Evolutionary conservation across 2,113 vertebrate genomes (phyloP), one percentile per base, ranked within the genome.

Genomic region (Boulengeromyrus knoepffleri): DNA sequence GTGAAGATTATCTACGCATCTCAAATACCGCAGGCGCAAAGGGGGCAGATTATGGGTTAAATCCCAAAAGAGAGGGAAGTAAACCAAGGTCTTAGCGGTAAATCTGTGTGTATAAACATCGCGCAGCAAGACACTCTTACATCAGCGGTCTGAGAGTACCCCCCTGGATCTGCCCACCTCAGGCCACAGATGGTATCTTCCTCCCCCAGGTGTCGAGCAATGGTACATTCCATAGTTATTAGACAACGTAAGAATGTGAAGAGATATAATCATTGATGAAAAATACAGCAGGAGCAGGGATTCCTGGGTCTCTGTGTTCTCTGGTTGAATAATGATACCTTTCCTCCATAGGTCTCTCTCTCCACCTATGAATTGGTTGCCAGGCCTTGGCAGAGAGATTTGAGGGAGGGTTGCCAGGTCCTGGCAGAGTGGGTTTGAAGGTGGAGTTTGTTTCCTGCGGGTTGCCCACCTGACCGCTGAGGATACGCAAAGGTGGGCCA

Each of bases 401-500:
- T 77, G 70, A 77, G 31, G 12, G 0, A 17, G 70, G 31, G 31
- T 77, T 77, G 58, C 62, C 62, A 70, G 74, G 74, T 80, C 36
- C 74, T 42, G 31, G 74, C 74, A 39, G 31, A 19, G 36, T 1
- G 2, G 74, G 31, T 80, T 42, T 42, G 74, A 80, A n/a, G 74
- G 74, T 42, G 74, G 74, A 39, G 36, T 42, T 80, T 42, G 74
- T 17, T 80, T 80, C 94, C 94, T 88, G 93, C 93, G 62, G 93
- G 94, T 90, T 92, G 53, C 95, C 92, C 92, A 93, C 89, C 93
- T 95, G 93, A 94, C 93, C 49, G 9, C 91, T 53, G n/a, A 95
- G 91, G 92, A 95, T 94, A 88, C 96, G 94, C 89, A 91, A 95
- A 95, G 96, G 95, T 53, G 95, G 91, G 50, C 90, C 90, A 52